phyloP scores from a whole-genome alignment of 2,888 invertebrate genomes.

The Xestia xanthographa region DNA sequence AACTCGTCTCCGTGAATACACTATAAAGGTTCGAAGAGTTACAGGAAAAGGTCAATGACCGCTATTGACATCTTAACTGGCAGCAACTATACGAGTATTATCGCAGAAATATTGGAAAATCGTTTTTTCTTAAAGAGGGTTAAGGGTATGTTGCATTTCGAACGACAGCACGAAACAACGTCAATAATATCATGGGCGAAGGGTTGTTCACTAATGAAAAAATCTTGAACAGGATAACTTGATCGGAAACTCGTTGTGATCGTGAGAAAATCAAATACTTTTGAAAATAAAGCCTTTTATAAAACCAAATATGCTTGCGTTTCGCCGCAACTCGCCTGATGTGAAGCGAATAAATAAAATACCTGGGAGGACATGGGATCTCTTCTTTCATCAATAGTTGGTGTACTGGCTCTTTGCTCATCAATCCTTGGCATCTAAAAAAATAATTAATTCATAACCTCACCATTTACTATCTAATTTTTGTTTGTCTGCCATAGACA shows the following conservation, averaged over 20 bases:
- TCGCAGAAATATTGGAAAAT: neutral
- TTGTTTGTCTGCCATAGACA: neutral
- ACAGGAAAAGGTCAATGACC: too few species aligned
- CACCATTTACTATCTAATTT: neutral
- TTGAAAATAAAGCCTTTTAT: neutral
- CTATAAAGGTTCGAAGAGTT: too few species aligned
- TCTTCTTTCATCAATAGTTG: conserved; percentile 92
- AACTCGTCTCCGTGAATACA: too few species aligned
- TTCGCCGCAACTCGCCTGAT: too few species aligned
- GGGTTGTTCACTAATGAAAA: neutral
- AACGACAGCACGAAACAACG: neutral
- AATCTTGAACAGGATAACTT: neutral
- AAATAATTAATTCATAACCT: neutral
- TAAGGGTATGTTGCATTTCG: neutral
- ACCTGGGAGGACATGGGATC: conserved; percentile 85
- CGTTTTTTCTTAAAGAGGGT: neutral
- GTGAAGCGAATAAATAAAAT: conserved; percentile 33
- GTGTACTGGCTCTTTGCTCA: conserved; percentile 93
- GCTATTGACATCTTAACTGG: too few species aligned
- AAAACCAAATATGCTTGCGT: too few species aligned
- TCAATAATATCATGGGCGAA: neutral
- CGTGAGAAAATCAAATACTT: neutral
- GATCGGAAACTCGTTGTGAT: neutral
- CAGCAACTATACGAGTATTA: neutral
- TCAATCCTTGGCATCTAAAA: conserved; percentile 81